These are phyloP conservation scores for Mythimna ferrago DNA, from an alignment of 2,888 invertebrate genomes.

Conservation along the genomic window DNA sequence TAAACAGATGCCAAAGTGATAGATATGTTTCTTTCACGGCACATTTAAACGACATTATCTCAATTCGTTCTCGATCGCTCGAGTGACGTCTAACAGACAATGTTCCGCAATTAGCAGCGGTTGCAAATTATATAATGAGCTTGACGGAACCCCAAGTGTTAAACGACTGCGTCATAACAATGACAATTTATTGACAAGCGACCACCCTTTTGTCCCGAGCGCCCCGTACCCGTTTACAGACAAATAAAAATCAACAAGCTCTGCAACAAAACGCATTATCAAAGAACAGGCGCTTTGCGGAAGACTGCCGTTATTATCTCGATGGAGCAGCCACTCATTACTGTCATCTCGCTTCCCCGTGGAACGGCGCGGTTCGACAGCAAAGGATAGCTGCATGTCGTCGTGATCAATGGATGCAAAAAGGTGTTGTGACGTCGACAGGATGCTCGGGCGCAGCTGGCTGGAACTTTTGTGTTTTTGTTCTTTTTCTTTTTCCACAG, in stretches of 20 bases:
- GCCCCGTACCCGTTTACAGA: slow-evolving; percentile 74
- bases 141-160: slow-evolving; percentile 65
- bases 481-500: slow-evolving; percentile 77
- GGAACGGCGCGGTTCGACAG: slow-evolving; percentile 54
- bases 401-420: slow-evolving; percentile 84
- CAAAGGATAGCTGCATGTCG: slow-evolving; percentile 78
- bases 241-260: slow-evolving; percentile 78
- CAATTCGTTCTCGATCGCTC: slow-evolving; percentile 51
- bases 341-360: slow-evolving; percentile 76
- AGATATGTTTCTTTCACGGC: slow-evolving; percentile 36
- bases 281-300: slow-evolving; percentile 82
- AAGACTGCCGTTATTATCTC: slow-evolving; percentile 86
- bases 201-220: slow-evolving; percentile 71
- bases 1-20: slow-evolving; percentile 28
- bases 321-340: slow-evolving; percentile 70
- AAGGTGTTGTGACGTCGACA: slow-evolving; percentile 87
- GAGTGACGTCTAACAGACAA: slow-evolving; percentile 53
- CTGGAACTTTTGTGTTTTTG: slow-evolving; percentile 86
- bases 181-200: slow-evolving; percentile 81
- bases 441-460: slow-evolving; percentile 90
- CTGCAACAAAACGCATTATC: slow-evolving; percentile 80
- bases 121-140: slow-evolving; percentile 70
- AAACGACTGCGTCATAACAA: slow-evolving; percentile 81
- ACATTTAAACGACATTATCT: slow-evolving; percentile 46
- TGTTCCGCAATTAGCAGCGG: slow-evolving; percentile 67